These are phyloP conservation scores for Macrotis lagotis DNA, from an alignment of 2,113 vertebrate genomes.

Conservation along the genomic window DNA sequence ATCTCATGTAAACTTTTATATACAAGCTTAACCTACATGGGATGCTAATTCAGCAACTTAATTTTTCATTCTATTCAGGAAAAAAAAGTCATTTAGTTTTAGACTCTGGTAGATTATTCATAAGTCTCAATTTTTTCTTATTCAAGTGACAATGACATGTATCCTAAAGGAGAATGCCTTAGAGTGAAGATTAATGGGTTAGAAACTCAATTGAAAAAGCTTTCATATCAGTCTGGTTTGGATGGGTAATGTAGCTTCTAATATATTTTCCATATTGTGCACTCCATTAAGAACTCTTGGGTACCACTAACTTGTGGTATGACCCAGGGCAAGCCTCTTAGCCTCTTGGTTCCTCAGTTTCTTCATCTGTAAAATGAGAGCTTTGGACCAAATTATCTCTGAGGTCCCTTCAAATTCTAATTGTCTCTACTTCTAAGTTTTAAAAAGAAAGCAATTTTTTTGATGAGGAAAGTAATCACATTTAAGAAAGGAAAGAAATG, in stretches of 20 bases:
- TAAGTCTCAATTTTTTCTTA: slow-evolving; percentile 30
- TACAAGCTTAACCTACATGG: neutral
- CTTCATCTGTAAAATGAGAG: neutral
- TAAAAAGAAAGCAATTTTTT: neutral
- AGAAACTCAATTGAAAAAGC: slow-evolving; percentile 49
- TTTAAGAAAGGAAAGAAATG: neutral
- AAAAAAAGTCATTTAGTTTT: neutral
- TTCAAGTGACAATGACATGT: slow-evolving; percentile 79
- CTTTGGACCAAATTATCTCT: neutral
- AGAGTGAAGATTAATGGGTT: slow-evolving; percentile 79
- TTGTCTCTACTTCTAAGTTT: neutral
- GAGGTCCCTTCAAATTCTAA: neutral
- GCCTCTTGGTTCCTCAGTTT: neutral
- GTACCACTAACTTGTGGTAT: neutral
- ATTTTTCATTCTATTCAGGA: neutral
- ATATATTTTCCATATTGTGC: neutral
- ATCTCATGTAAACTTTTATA: neutral
- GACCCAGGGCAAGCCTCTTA: neutral
- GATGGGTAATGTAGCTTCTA: slow-evolving; percentile 65
- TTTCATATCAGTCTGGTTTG: slow-evolving; percentile 75
- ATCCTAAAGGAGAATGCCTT: slow-evolving; percentile 65
- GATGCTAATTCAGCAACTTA: neutral
- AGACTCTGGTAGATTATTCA: neutral
- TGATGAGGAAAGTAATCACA: neutral
- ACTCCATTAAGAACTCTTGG: neutral